These are phyloP conservation scores for Protomyctophum bolini DNA, from an alignment of 2,113 vertebrate genomes.

Conservation along the genomic window DNA sequence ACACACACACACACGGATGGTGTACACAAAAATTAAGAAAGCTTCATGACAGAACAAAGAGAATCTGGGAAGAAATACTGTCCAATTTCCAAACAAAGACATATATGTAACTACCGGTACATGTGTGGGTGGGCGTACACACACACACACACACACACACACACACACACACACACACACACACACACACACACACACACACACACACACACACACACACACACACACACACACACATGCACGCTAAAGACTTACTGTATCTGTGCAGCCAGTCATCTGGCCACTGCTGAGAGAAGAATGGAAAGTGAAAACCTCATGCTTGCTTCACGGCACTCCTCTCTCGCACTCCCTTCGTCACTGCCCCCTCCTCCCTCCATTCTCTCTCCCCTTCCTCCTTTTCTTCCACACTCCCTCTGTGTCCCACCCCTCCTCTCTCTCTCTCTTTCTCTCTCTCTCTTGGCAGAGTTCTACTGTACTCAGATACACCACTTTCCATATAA, in stretches of 20 bases:
- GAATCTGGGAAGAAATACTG: too few species aligned
- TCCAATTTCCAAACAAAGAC: too few species aligned
- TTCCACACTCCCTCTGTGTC: slow-evolving; percentile 12
- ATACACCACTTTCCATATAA: slow-evolving; percentile 84
- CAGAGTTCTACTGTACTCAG: slow-evolving; percentile 76
- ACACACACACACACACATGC: slow-evolving; percentile 23
- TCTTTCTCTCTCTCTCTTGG: slow-evolving; percentile 72
- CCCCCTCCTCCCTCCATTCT: slow-evolving; percentile 28
- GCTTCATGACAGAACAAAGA: background rate
- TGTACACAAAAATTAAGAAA: background rate
- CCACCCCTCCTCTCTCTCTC: slow-evolving; percentile 31
- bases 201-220: slow-evolving; percentile 22
- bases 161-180: slow-evolving; percentile 4
- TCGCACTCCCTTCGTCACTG: slow-evolving; percentile 61
- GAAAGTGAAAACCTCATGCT: slow-evolving; percentile 78
- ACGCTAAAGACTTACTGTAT: slow-evolving; percentile 79
- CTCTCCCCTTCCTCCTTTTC: slow-evolving; percentile 18
- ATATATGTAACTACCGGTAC: too few species aligned
- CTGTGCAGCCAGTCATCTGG: slow-evolving; percentile 79
- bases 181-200: slow-evolving; percentile 28
- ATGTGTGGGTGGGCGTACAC: background rate
- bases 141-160: background rate
- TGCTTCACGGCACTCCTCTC: slow-evolving; percentile 65
- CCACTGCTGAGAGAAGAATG: slow-evolving; percentile 80
- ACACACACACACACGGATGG: background rate